Conservation (phyloP, 2,113 vertebrate genomes). For the Syrrhaptes paradoxus region DNA sequence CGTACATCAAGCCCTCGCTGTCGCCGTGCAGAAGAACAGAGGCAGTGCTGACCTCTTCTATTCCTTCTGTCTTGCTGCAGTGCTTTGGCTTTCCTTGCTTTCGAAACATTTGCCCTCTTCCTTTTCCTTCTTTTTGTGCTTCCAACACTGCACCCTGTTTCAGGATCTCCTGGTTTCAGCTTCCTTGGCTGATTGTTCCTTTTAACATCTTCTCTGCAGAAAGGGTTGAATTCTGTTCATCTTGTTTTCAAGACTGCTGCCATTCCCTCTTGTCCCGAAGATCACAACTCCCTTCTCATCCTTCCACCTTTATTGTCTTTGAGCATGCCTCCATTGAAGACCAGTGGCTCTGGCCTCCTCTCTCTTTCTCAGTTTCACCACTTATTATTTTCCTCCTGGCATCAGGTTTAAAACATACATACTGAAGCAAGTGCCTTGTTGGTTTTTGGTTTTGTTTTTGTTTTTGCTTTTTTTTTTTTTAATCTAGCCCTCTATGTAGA, state of each 20-base stretch:
- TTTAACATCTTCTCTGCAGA: neutral
- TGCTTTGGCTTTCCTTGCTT: neutral
- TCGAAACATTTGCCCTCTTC: neutral
- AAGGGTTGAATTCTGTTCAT: neutral
- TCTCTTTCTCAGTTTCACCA: neutral
- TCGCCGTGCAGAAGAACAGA: neutral
- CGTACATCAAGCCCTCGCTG: accelerated
- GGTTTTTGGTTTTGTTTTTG: neutral
- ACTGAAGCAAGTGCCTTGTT: neutral
- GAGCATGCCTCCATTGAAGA: neutral
- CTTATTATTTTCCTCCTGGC: neutral
- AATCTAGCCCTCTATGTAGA: neutral
- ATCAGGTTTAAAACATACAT: neutral
- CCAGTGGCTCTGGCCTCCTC: neutral
- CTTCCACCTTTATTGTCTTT: neutral
- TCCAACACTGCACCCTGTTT: neutral
- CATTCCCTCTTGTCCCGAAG: neutral
- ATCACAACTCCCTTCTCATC: neutral
- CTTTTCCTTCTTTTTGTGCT: neutral
- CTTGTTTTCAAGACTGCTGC: neutral
- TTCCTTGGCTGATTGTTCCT: neutral
- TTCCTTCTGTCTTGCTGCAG: neutral
- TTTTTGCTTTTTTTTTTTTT: neutral
- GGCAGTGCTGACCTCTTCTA: neutral
- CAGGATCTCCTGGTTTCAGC: neutral